A percentile compares a stretch with the other conserved stretches of the same genome.
These are phyloP conservation scores for Carollia perspicillata DNA, from an alignment of 2,113 vertebrate species.

Conservation along the genomic window DNA sequence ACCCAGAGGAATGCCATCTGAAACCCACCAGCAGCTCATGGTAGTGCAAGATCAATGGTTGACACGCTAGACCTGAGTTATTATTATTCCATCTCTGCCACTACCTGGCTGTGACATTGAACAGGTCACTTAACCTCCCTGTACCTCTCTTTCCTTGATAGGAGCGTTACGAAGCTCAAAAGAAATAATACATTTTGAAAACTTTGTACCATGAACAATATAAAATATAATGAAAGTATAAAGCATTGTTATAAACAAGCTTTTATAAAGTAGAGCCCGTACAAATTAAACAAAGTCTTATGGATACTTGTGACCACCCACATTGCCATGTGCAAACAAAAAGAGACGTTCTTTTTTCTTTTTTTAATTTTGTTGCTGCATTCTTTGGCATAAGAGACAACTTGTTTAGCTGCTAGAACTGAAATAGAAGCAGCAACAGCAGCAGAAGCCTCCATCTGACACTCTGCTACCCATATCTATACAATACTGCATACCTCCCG, in stretches of 20 bases:
- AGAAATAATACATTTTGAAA: neutral
- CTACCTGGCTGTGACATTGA: neutral
- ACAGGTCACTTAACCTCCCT: neutral
- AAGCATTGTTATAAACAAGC: constrained; percentile 41
- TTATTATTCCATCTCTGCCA: neutral
- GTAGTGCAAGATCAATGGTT: neutral
- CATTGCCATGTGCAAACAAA: constrained; percentile 43
- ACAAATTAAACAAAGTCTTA: constrained; percentile 60
- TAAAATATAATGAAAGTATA: constrained; percentile 20
- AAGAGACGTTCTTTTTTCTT: constrained; percentile 5
- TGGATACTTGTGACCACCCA: constrained; percentile 60
- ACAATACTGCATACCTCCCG: neutral
- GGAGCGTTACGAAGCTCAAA: neutral
- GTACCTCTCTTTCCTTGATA: neutral
- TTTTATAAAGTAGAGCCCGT: constrained; percentile 1
- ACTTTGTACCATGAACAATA: neutral
- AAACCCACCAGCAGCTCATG: neutral
- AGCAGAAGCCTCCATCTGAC: neutral
- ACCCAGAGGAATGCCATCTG: neutral
- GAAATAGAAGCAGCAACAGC: neutral
- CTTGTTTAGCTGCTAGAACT: neutral
- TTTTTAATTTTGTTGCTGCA: constrained; percentile 29
- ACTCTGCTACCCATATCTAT: neutral
- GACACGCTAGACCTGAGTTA: neutral
- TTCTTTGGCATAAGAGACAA: constrained; percentile 47